These are phyloP conservation scores for Uria lomvia DNA, from an alignment of 2,113 vertebrate genomes.

Conservation along the genomic window DNA sequence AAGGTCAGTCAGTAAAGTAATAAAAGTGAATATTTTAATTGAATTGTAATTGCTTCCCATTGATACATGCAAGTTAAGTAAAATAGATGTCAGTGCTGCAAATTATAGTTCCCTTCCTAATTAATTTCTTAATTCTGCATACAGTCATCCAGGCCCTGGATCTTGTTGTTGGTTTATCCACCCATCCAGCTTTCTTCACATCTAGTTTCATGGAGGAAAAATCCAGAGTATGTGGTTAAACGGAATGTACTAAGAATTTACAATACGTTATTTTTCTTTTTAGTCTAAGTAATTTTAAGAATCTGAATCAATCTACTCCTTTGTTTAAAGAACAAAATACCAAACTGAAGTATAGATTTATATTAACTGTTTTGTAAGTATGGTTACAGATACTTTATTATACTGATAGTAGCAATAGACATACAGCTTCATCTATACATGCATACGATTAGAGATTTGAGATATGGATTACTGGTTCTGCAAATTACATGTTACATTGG, in stretches of 20 bases:
- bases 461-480: not conserved
- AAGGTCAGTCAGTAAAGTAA: conserved; percentile 82
- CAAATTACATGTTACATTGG: not conserved
- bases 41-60: conserved; percentile 79
- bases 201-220: not conserved
- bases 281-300: not conserved
- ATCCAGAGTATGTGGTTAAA: conserved; percentile 32
- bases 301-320: not conserved
- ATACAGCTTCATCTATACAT: not conserved
- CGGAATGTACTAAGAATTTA: not conserved
- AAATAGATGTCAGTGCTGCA: conserved; percentile 74
- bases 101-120: conserved; percentile 75
- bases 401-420: not conserved
- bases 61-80: conserved; percentile 78
- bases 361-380: not conserved
- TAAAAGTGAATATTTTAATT: conserved; percentile 82
- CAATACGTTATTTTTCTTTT: not conserved
- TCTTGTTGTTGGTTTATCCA: conserved; percentile 76
- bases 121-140: conserved; percentile 76
- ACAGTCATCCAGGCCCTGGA: conserved; percentile 39
- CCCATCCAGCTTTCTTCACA: conserved; percentile 49
- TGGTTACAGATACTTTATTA: not conserved
- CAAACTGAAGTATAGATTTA: not conserved
- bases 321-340: not conserved
- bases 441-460: not conserved